Evolutionary conservation across 2,113 vertebrate genomes (phyloP), one percentile per base, ranked within the genome.

Genomic region (Antechinus flavipes): DNA sequence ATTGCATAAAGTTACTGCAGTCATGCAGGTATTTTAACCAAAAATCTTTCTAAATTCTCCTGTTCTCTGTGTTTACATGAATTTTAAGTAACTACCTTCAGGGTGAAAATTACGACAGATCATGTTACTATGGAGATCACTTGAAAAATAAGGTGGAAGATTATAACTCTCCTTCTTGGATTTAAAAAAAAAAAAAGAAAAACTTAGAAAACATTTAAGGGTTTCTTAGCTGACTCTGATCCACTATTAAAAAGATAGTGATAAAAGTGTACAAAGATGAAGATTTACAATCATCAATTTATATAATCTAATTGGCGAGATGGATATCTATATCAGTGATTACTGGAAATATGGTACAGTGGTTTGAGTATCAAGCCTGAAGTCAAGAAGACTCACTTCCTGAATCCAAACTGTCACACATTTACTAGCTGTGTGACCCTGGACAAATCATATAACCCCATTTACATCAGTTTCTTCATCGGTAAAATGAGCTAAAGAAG

Each of bases 81-180:
- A 97, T 92, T 96, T 92, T 93, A 95, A 97, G 93, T 97, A 96
- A 97, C 89, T 96, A 90, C 95, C 90, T 97, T 95, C 23, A 93
- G 22, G 0, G 90, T 95, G 54, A 97, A 89, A 98, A 95, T 97
- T 97, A 97, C 92, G 93, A 50, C 94, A 92, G 24, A 97, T 1
- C 93, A 54, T 54, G 94, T 98, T 97, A 95, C 96, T 97, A 96
- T 95, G 95, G 94, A 93, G 22, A 98, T 96, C 91, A 92, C 93
- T 96, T 96, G 47, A 90, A 90, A 98, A 97, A 96, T 92, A n/a
- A 96, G 27, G 25, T 96, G 6, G 94, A 96, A 95, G 96, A 97
- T 96, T 97, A 93, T 89, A 96, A 12, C 89, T 97, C 97, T 92
- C 90, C 96, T 97, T 94, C 84, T 90, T 91, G 84, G 58, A 91